phyloP scores from a whole-genome alignment of 2,888 invertebrate species.

The Brenthis daphne region DNA sequence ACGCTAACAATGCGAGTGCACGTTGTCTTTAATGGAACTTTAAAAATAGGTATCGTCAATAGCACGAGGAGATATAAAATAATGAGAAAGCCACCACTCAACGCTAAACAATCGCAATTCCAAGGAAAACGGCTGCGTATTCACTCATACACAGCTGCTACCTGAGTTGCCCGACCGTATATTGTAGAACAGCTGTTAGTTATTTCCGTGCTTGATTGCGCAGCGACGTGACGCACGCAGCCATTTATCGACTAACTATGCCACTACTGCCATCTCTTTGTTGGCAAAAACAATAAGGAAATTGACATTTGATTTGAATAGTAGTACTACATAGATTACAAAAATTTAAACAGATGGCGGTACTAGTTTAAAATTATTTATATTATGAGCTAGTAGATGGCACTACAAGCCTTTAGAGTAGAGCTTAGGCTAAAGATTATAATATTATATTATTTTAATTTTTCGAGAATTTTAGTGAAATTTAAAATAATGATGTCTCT shows the following conservation, averaged over 20 bases:
- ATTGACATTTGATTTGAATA: background rate
- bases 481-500: no score
- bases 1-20: slow-evolving; percentile 62
- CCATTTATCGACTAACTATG: slow-evolving; percentile 63
- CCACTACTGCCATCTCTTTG: slow-evolving; percentile 47
- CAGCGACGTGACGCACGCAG: slow-evolving; percentile 71
- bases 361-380: background rate
- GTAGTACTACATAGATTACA: background rate
- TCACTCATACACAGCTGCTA: slow-evolving; percentile 62
- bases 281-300: background rate
- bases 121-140: slow-evolving; percentile 76
- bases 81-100: slow-evolving; percentile 67
- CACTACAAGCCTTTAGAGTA: background rate
- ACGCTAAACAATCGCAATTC: slow-evolving; percentile 71
- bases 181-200: slow-evolving; percentile 81
- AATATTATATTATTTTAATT: background rate
- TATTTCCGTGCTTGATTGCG: slow-evolving; percentile 80
- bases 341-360: slow-evolving; percentile 17
- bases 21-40: slow-evolving; percentile 59
- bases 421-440: no score
- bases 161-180: slow-evolving; percentile 78
- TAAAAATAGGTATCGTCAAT: slow-evolving; percentile 60
- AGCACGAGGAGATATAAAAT: slow-evolving; percentile 64
- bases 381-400: slow-evolving; percentile 4
- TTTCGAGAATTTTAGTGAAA: no score